Base-by-base conservation (phyloP, 2,888 invertebrate species). In the Neuroscelio doddi region DNA sequence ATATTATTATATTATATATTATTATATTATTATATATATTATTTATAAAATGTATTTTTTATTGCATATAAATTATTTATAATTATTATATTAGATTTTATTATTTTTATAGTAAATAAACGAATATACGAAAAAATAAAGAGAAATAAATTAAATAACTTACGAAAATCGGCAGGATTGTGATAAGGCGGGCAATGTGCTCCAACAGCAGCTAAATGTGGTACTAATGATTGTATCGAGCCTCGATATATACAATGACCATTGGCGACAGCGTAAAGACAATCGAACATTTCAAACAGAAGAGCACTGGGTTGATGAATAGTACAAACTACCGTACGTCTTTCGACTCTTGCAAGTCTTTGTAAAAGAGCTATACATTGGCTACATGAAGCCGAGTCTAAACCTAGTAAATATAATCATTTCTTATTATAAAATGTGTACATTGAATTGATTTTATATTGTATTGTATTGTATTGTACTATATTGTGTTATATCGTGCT, bases 151-250 rank as follows among this genome's bases (percentile, higher is more conserved):
- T 9, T 8, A 24, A 1, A 8, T 14, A 30, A 89, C 92, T 90
- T 86, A 96, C 96, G 88, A 85, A 94, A 97, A 86, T 97, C 97
- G 7, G 97, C 96, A 0, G 97, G 97, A 84, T 97, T 97, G 85
- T 97, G 97, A 80, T 96, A 97, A 12, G 93, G 88, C 1, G 97
- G 97, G 82, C 97, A 98, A 16, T 89, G 86, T 8, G 96, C 86
- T 9, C 91, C 93, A 29, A 94, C 89, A 7, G 89, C 89, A 3
- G 89, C 87, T 51, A 97, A 86, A 77, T 95, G 94, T 0, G 95
- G 92, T 32, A 97, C 85, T 24, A 98, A 85, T 27, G 89, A 88
- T 14, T 85, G 85, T 0, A 93, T 88, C 0, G 91, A 88, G 3
- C 97, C 97, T 74, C 92, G 90, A 84, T 95, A 97, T 70, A 97